Evolutionary conservation across 2,888 invertebrate genomes (phyloP).

Genomic region (Rambutsinella grinnellia): DNA sequence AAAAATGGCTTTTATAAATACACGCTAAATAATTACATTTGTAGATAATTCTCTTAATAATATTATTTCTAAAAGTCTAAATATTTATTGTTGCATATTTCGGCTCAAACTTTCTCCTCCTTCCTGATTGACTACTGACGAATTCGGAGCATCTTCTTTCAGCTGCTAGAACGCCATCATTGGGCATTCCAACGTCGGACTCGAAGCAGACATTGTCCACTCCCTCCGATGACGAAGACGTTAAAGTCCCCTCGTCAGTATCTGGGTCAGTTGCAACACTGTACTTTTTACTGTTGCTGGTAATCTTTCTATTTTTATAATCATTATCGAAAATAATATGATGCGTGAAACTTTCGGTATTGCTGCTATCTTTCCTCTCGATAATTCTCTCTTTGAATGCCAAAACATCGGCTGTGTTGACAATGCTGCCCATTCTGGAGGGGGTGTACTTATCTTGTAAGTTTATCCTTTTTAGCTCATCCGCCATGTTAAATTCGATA

Average conservation of each 20-base stretch:
- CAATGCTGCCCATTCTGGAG: constrained; percentile 23
- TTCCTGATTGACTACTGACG: constrained; percentile 34
- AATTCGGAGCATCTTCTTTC: constrained; percentile 22
- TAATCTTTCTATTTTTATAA: not conserved
- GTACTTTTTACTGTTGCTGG: constrained; percentile 3
- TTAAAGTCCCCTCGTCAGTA: not conserved
- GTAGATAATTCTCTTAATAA: not conserved
- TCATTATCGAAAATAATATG: not conserved
- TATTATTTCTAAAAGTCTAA: not conserved
- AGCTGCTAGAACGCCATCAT: constrained; percentile 17
- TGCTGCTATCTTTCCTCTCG: constrained; percentile 28
- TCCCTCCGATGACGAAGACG: not conserved
- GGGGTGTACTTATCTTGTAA: constrained; percentile 11
- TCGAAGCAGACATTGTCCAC: constrained; percentile 29
- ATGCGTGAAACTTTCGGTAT: constrained; percentile 20
- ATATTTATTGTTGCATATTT: constrained; percentile 43
- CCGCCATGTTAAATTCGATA: constrained; percentile 34
- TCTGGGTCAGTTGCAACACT: constrained; percentile 4
- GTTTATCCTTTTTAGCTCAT: constrained; percentile 47
- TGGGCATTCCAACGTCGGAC: not conserved
- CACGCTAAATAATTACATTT: not conserved
- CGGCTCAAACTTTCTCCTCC: constrained; percentile 41
- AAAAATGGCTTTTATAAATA: not conserved
- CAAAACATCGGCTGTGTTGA: constrained; percentile 41
- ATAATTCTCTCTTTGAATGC: constrained; percentile 15